Evolutionary conservation across 2,797 vertebrate genomes (phyloP).

Genomic region (Limnodromus scolopaceus): DNA sequence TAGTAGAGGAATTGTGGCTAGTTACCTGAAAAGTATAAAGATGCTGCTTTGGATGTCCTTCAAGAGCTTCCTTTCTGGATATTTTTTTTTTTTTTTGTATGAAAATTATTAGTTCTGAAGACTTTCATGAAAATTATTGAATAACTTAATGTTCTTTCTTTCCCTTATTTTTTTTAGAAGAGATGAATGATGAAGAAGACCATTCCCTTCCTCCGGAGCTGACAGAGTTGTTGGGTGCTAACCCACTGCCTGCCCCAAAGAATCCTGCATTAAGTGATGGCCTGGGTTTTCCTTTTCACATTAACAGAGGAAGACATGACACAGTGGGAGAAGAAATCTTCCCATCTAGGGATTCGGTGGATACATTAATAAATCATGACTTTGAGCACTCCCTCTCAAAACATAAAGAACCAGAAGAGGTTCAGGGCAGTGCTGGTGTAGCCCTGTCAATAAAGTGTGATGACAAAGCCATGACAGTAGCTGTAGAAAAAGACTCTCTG

Average conservation of each 20-base stretch:
- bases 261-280: slow-evolving; percentile 49
- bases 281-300: slow-evolving; percentile 71
- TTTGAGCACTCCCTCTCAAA: slow-evolving; percentile 66
- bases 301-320: slow-evolving; percentile 69
- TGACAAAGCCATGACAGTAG: slow-evolving; percentile 88
- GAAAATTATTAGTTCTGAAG: neutral
- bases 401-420: slow-evolving; percentile 80
- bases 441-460: slow-evolving; percentile 88
- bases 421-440: slow-evolving; percentile 78
- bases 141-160: neutral
- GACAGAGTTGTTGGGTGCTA: slow-evolving; percentile 78
- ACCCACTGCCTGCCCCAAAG: slow-evolving; percentile 64
- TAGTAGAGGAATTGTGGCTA: neutral
- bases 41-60: neutral
- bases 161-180: slow-evolving; percentile 58
- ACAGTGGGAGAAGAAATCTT: slow-evolving; percentile 57
- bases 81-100: neutral
- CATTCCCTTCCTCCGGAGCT: slow-evolving; percentile 85
- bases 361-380: slow-evolving; percentile 60
- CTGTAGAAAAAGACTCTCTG: slow-evolving; percentile 89
- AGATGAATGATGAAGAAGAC: slow-evolving; percentile 81
- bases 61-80: neutral
- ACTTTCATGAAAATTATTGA: neutral
- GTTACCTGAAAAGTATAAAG: neutral
- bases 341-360: slow-evolving; percentile 44